phyloP scores from a whole-genome alignment of 2,113 vertebrate species.

The Rhinichthys klamathensis region DNA sequence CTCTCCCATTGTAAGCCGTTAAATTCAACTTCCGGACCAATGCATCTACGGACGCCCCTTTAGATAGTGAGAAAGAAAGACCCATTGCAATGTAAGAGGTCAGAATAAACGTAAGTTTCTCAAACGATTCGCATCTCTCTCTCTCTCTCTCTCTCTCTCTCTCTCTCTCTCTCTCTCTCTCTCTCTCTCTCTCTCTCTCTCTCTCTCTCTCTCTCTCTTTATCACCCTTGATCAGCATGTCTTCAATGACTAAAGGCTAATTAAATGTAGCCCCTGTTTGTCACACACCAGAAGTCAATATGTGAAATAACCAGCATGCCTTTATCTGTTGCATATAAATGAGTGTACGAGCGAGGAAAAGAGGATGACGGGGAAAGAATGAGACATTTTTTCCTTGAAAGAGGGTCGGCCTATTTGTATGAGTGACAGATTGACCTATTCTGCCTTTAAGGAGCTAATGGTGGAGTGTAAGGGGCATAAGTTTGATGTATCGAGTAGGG shows the following conservation, averaged over 20 bases:
- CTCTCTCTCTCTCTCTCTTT: conserved; percentile 1
- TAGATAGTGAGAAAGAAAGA: background rate
- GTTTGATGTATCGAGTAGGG: conserved; percentile 21
- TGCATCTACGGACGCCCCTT: background rate
- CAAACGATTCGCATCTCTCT: background rate
- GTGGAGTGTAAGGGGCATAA: conserved; percentile 15
- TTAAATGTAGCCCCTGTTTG: conserved; percentile 59
- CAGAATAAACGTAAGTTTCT: background rate
- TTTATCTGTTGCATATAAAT: conserved; percentile 51
- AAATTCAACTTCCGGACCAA: background rate
- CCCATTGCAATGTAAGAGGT: background rate
- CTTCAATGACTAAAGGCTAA: conserved; percentile 57
- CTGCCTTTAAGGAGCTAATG: conserved; percentile 29
- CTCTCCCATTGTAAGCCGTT: background rate
- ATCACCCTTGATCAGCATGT: conserved; percentile 27
- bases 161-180: too few species aligned
- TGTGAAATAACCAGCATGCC: conserved; percentile 52
- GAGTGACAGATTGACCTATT: conserved; percentile 44
- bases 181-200: background rate
- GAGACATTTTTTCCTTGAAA: conserved; percentile 1
- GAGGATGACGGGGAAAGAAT: conserved; percentile 1
- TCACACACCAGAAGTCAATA: conserved; percentile 56
- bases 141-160: too few species aligned
- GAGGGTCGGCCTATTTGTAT: conserved; percentile 31
- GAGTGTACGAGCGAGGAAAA: background rate